Evolutionary conservation across 1,140 invertebrate species (phyloP), one percentile per base, ranked within the genome.

Genomic region (Drosophila murphyi): DNA sequence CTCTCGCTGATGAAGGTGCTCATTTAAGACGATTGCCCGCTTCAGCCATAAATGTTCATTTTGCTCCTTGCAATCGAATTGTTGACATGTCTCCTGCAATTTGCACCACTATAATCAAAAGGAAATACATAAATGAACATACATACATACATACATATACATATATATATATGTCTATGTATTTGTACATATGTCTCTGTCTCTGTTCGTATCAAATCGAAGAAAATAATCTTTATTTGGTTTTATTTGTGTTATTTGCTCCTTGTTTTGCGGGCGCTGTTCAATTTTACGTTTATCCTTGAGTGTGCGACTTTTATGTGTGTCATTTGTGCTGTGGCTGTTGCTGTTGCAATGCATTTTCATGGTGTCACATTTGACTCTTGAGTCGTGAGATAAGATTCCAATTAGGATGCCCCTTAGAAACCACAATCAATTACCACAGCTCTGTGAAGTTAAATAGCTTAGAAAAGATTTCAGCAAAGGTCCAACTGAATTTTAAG

Each of bases 21-120:
- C 78, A 78, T 85, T 85, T 78, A 86, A 69, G 72, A 78, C 78
- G 62, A 82, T 88, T 62, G 90, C 83, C 72, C 88, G 89, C 69
- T 89, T 80, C 41, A 76, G 86, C 85, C 90, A 91, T 73, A 91
- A 91, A 87, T 85, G 78, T 37, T 88, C 88, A 81, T 90, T 88
- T 69, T 83, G 83, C 68, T 72, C 80, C 86, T 55, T 91, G 74
- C 91, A 92, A 72, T 92, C 80, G 74, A 85, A 88, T 91, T 92
- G 88, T 82, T 91, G 88, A 68, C 88, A 89, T 73, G 81, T 85
- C 75, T 82, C 69, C 83, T 90, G 82, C 76, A 92, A 86, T 86
- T 92, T 91, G 65, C 86, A 82, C 80, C 85, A 91, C 92, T 92
- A 63, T 85, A 83, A 88, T 89, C 76, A 89, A 83, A 72, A 56